These are phyloP conservation scores for Sylvilagus floridanus DNA, from an alignment of 2,797 vertebrate species.

Conservation along the genomic window DNA sequence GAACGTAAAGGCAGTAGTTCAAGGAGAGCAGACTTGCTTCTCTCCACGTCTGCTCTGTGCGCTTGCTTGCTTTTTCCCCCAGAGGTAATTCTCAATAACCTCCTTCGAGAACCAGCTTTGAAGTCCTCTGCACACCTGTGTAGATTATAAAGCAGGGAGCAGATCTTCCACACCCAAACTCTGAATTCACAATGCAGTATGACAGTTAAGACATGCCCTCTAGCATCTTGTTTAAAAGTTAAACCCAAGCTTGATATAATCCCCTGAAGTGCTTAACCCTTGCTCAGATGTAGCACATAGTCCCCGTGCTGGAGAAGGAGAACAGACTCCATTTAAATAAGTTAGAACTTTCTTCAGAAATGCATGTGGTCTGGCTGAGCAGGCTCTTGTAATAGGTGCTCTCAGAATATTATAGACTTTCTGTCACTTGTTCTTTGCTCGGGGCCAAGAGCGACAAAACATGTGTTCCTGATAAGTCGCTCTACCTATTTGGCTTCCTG, in stretches of 20 bases:
- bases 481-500: background rate
- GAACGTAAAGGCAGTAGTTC: slow-evolving; percentile 24
- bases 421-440: background rate
- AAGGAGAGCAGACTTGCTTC: slow-evolving; percentile 58
- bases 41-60: slow-evolving; percentile 65
- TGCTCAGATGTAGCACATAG: slow-evolving; percentile 70
- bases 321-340: background rate
- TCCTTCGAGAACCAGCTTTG: slow-evolving; percentile 84
- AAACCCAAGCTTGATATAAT: slow-evolving; percentile 81
- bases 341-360: background rate
- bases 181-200: slow-evolving; percentile 85
- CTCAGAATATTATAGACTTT: background rate
- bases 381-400: background rate
- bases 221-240: slow-evolving; percentile 86
- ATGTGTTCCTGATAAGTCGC: background rate
- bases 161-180: slow-evolving; percentile 87
- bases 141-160: slow-evolving; percentile 84
- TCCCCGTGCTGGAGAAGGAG: slow-evolving; percentile 55
- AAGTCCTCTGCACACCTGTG: slow-evolving; percentile 88
- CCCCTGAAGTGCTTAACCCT: slow-evolving; percentile 85
- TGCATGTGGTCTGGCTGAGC: background rate
- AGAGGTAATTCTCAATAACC: slow-evolving; percentile 72
- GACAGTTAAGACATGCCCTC: slow-evolving; percentile 88
- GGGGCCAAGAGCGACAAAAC: background rate
- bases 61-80: slow-evolving; percentile 68